A percentile compares a stretch with the other conserved stretches of the same genome.
phyloP scores from a whole-genome alignment of 92 coral and sea anemone genomes.

The Zoanthus sansibaricus region DNA sequence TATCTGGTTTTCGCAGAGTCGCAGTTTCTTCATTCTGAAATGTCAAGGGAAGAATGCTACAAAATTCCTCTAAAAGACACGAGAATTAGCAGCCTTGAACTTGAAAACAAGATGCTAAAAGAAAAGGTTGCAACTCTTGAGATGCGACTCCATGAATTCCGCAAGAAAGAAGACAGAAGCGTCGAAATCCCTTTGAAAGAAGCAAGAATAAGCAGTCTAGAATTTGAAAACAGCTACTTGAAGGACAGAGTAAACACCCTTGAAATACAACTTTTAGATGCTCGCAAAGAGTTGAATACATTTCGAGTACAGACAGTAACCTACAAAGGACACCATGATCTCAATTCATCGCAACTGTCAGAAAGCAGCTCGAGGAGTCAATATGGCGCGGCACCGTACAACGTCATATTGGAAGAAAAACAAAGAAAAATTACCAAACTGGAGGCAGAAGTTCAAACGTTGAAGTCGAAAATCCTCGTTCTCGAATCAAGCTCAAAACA shows the following conservation, averaged over 20 bases:
- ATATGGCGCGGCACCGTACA: background rate
- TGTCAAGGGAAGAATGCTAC: background rate
- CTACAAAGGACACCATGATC: slow-evolving; percentile 12
- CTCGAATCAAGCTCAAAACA: slow-evolving; percentile 17
- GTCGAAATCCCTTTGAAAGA: slow-evolving; percentile 20
- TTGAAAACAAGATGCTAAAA: slow-evolving; percentile 33
- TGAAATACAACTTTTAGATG: slow-evolving; percentile 29
- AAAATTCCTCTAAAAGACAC: background rate
- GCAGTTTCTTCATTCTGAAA: background rate
- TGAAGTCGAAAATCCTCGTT: background rate
- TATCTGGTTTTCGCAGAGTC: background rate
- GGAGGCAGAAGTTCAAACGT: slow-evolving; percentile 3
- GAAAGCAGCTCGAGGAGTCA: slow-evolving; percentile 4
- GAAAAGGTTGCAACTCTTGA: slow-evolving; percentile 18
- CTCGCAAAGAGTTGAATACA: slow-evolving; percentile 16
- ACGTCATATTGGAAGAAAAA: background rate
- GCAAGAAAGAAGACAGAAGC: background rate
- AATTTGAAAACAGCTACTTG: slow-evolving; percentile 29
- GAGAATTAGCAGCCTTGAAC: background rate
- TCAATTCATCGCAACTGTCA: slow-evolving; percentile 10
- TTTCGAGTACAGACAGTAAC: background rate
- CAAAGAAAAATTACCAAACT: background rate
- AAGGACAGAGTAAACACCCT: slow-evolving; percentile 36
- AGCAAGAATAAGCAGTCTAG: slow-evolving; percentile 32
- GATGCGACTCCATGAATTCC: background rate